Evolutionary conservation across 2,888 invertebrate species (phyloP), one percentile per base, ranked within the genome.

Genomic region (Meiosimyza decipiens): DNA sequence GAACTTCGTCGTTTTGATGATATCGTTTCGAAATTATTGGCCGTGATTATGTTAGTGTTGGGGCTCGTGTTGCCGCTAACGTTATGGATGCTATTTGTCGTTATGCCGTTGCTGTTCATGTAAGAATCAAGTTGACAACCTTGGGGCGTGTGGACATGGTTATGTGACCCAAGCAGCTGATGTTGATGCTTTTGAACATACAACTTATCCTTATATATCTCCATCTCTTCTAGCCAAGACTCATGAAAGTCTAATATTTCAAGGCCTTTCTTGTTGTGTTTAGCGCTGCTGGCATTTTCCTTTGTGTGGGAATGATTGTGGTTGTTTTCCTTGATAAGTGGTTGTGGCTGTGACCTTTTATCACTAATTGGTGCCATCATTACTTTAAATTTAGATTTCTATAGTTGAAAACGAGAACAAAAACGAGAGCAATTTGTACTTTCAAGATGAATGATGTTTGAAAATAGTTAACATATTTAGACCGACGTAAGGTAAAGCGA

Each of bases 171-270:
- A 4, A 82, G 76, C 33, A 77, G 69, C 49, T 71, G 73, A 40
- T 79, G 82, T 50, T 81, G 76, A 72, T 84, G 83, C 50, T 84
- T 83, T 76, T 81, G 81, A 67, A 80, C 80, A 55, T 82, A 82
- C 72, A 85, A 77, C 33, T 82, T 82, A 59, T 84, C 85, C 74
- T 86, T 86, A 62, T 86, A 86, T 9, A 84, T 75, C 74, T 87
- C 86, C 55, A 86, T 82, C 74, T 87, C 87, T 71, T 86, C 83
- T 52, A 86, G 77, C 87, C 87, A 87, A 18, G 87, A 85, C 57
- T 87, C 87, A 70, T 86, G 86, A 68, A 86, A 87, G 74, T 87
- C 87, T 13, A 85, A 76, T 13, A 87, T 86, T 72, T 87, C 87
- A 28, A 86, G 79, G 62, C 83, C 82, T 63, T 82, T 84, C 57